Evolutionary conservation across 2,888 invertebrate species (phyloP).

Genomic region (Cinara cedri): DNA sequence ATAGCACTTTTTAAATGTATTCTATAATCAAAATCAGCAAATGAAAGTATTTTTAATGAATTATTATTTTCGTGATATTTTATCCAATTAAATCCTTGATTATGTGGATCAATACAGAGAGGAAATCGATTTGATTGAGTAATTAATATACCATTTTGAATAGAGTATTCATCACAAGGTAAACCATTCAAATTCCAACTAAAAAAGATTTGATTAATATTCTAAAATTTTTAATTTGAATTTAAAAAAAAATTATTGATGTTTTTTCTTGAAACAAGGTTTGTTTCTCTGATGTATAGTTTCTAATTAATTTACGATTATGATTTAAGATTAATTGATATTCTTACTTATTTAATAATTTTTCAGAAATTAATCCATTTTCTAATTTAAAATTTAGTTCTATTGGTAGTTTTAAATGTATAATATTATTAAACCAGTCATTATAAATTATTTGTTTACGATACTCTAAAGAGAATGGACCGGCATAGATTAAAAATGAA

Average conservation of each 20-base stretch:
- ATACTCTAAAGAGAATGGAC: constrained; percentile 47
- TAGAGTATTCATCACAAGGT: constrained; percentile 74
- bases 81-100: constrained; percentile 84
- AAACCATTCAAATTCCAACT: constrained; percentile 39
- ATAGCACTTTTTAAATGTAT: constrained; percentile 88
- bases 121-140: constrained; percentile 82
- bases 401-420: constrained; percentile 26
- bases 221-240: too few species aligned
- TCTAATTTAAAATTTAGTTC: constrained; percentile 30
- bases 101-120: constrained; percentile 91
- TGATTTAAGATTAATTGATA: neutral
- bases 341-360: constrained; percentile 23
- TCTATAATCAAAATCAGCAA: constrained; percentile 83
- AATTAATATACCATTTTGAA: constrained; percentile 90
- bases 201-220: neutral
- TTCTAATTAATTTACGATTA: neutral
- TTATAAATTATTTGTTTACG: constrained; percentile 32
- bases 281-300: too few species aligned
- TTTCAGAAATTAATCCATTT: constrained; percentile 28
- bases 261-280: too few species aligned
- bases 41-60: constrained; percentile 77
- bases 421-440: constrained; percentile 36
- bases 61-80: constrained; percentile 77
- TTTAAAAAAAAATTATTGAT: too few species aligned
- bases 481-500: constrained; percentile 69